phyloP scores from a whole-genome alignment of 2,113 vertebrate genomes.

The Suncus etruscus region DNA sequence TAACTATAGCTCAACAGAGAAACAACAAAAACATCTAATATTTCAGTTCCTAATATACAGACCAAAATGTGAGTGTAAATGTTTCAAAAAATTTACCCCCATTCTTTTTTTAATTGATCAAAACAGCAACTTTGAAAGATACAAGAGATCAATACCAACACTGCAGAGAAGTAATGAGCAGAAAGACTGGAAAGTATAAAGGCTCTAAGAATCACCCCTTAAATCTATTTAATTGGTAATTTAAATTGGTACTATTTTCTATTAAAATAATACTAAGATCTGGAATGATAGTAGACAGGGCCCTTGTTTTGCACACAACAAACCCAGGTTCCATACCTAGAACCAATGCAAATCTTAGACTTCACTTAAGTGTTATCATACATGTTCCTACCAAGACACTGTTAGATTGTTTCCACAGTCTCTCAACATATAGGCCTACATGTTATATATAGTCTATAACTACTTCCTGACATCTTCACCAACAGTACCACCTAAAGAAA shows the following conservation, averaged over 20 bases:
- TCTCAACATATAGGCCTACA: neutral
- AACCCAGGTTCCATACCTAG: too few species aligned
- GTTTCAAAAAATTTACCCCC: conserved; percentile 4
- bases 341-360: too few species aligned
- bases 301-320: too few species aligned
- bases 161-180: neutral
- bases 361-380: too few species aligned
- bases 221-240: neutral
- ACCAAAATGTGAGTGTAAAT: neutral
- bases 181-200: neutral
- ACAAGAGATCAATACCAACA: neutral
- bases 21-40: neutral
- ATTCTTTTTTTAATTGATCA: neutral
- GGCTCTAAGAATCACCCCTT: neutral
- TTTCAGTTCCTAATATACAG: neutral
- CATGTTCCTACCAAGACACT: neutral
- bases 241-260: neutral
- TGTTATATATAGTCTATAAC: neutral
- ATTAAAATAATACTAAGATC: too few species aligned
- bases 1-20: neutral
- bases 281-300: too few species aligned
- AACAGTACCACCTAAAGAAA: neutral
- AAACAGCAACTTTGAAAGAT: neutral
- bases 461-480: neutral
- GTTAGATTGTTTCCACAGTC: neutral